Evolutionary conservation across 2,888 invertebrate genomes (phyloP).

Genomic region (Oscheius sp.): DNA sequence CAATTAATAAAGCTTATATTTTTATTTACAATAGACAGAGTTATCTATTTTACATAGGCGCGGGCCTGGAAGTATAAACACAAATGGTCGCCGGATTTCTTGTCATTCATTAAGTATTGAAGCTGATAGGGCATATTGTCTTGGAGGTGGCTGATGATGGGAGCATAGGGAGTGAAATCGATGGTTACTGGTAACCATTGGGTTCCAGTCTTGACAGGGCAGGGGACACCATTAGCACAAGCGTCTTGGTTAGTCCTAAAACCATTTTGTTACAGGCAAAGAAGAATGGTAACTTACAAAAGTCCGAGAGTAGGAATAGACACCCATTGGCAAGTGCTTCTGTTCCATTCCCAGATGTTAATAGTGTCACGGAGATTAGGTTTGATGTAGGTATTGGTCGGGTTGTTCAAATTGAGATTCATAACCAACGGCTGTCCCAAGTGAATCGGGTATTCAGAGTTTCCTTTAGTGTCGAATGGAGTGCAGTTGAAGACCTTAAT

Average conservation of each 20-base stretch:
- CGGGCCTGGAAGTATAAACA: slow-evolving; percentile 47
- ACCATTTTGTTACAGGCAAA: not conserved
- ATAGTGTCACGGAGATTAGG: slow-evolving; percentile 53
- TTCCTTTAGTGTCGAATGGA: slow-evolving; percentile 20
- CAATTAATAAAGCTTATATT: no score
- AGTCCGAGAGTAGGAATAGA: slow-evolving; percentile 56
- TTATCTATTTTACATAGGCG: slow-evolving; percentile 24
- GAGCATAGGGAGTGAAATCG: slow-evolving; percentile 42
- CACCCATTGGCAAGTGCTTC: slow-evolving; percentile 50
- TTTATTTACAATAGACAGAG: no score
- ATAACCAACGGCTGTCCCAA: slow-evolving; percentile 50
- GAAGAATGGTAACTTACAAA: slow-evolving; percentile 28
- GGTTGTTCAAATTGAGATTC: slow-evolving; percentile 50
- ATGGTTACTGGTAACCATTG: slow-evolving; percentile 41
- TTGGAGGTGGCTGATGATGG: slow-evolving; percentile 48
- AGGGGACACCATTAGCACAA: slow-evolving; percentile 45
- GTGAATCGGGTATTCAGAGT: slow-evolving; percentile 55
- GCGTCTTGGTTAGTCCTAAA: slow-evolving; percentile 44
- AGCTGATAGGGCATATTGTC: slow-evolving; percentile 52
- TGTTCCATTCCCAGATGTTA: slow-evolving; percentile 53
- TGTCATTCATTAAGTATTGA: slow-evolving; percentile 40
- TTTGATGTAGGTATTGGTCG: slow-evolving; percentile 37
- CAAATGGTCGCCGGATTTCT: slow-evolving; percentile 32
- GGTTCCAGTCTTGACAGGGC: slow-evolving; percentile 42
- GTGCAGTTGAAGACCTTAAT: slow-evolving; percentile 21